Evolutionary conservation across 2,113 vertebrate species (phyloP).

Genomic region (Bos taurus): ARS-UCD2.0 NC_037329.1:100454501-100455000

Average conservation of each 20-base stretch:
- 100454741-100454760: background rate
- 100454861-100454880: background rate
- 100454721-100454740: background rate
- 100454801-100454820: background rate
- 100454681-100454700: background rate
- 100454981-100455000: background rate
- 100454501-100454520: background rate
- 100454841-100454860: background rate
- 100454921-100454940: background rate
- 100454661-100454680: background rate
- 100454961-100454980: conserved; percentile 5
- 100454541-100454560: background rate
- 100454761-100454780: background rate
- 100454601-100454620: background rate
- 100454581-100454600: background rate
- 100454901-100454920: background rate
- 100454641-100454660: background rate
- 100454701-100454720: background rate
- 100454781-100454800: background rate
- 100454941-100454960: conserved; percentile 16
- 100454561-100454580: background rate
- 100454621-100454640: background rate
- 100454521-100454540: background rate
- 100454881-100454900: conserved; percentile 2
- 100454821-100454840: background rate